Base-by-base conservation (phyloP, 2,797 vertebrate species). In the Paedocypris micromegethes region DNA sequence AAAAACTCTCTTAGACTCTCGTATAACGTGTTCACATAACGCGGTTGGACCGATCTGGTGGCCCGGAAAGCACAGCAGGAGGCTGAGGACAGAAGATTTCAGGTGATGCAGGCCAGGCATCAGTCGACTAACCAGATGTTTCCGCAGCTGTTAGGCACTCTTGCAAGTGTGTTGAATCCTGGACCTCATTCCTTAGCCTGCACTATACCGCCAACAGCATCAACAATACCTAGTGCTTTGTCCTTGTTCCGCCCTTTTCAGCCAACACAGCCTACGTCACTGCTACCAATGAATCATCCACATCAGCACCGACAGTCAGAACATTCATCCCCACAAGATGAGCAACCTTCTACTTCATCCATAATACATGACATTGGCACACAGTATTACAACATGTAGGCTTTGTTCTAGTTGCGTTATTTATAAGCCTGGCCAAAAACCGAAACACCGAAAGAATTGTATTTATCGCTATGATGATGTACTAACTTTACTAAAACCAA, bases 381-480 rank as follows among this genome's bases (percentile, higher is more conserved):
- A 54, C 52, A 54, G 6, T 39, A 54, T 38, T 54, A 54, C 52
- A 54, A 54, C 52, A 54, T 54, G 52, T 40, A 54, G 6, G 6
- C 52, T 54, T 54, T 53, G 37, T 53, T 53, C 8, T 3, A 38
- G 52, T 39, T 6, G 37, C 2, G 2, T 38, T 5, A 39, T 53
- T 53, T 23, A 9, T 8, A 23, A 23, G 23, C 23, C 23, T 23
- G 23, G 23, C 23, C 23, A 1, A 23, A 23, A 23, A 23, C 23
- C 23, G 23, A 23, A 23, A 23, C 23, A 23, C 23, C 23, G 23
- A 23, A 23, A 23, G 23, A 23, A 23, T 23, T 23, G 23, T 23
- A 23, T 23, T 23, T 23, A 23, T 23, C 23, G 23, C 23, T 23
- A 23, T 23, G 23, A 23, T 23, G 23, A 23, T 23, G 23, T 23